phyloP scores from a whole-genome alignment of 2,888 invertebrate species.

The Carpatolechia fugitivella region DNA sequence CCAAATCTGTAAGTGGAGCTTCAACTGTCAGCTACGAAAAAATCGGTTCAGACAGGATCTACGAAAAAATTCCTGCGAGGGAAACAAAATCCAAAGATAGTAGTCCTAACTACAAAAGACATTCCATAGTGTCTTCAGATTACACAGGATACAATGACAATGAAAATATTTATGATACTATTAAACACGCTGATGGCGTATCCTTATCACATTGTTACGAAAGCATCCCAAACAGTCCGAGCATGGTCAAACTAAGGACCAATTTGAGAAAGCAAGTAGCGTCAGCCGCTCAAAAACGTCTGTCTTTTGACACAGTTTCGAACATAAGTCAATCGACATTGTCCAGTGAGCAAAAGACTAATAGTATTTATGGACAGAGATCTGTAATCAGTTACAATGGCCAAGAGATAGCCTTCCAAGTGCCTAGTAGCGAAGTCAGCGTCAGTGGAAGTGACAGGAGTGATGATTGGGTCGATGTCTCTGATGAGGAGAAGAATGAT shows the following conservation, averaged over 20 bases:
- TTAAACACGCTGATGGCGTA: constrained; percentile 73
- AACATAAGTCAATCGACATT: constrained; percentile 75
- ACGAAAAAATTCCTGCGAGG: constrained; percentile 66
- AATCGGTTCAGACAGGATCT: constrained; percentile 70
- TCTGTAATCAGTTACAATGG: constrained; percentile 72
- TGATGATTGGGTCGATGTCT: constrained; percentile 84
- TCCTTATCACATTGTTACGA: constrained; percentile 81
- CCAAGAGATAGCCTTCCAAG: constrained; percentile 72
- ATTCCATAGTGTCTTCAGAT: constrained; percentile 62
- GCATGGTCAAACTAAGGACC: constrained; percentile 62
- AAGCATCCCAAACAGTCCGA: constrained; percentile 76
- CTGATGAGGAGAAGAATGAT: constrained; percentile 76
- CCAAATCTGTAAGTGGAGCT: constrained; percentile 70
- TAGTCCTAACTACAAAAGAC: constrained; percentile 60
- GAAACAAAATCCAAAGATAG: constrained; percentile 56
- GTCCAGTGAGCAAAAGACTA: constrained; percentile 81
- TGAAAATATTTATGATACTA: constrained; percentile 82
- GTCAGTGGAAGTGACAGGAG: constrained; percentile 81
- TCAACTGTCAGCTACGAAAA: constrained; percentile 71
- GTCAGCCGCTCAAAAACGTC: constrained; percentile 60
- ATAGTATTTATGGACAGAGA: constrained; percentile 79
- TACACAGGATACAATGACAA: constrained; percentile 67
- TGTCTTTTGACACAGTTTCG: constrained; percentile 70
- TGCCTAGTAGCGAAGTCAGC: constrained; percentile 79
- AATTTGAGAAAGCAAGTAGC: constrained; percentile 58